A percentile compares a stretch with the other conserved stretches of the same genome.
Evolutionary conservation across 2,113 vertebrate genomes (phyloP).

Genomic region (Pteronura brasiliensis): DNA sequence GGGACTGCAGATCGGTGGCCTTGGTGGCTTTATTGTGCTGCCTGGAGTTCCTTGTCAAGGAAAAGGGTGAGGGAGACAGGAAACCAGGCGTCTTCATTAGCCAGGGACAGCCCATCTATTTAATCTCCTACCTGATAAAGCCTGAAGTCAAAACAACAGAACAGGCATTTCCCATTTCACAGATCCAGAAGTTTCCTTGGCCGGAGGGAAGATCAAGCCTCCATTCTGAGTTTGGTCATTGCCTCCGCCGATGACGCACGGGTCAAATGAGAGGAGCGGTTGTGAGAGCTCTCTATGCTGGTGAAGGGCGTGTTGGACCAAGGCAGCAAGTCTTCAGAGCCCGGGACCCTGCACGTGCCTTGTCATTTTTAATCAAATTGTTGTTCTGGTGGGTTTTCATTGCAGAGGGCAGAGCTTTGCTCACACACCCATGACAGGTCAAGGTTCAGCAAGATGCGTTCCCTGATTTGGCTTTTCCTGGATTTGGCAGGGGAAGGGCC

Average conservation of each 20-base stretch:
- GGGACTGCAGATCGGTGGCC: not conserved
- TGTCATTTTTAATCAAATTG: rapidly evolving
- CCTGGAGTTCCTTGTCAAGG: constrained; percentile 31
- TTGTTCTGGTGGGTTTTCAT: not conserved
- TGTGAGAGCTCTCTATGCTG: rapidly evolving
- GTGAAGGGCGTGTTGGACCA: not conserved
- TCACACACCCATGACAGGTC: not conserved
- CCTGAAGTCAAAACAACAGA: not conserved
- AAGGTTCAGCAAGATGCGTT: not conserved
- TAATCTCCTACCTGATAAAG: not conserved
- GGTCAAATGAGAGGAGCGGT: not conserved
- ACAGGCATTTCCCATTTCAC: not conserved
- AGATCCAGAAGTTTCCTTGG: not conserved
- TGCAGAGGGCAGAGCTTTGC: not conserved
- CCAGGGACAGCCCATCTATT: not conserved
- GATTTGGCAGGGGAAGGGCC: not conserved
- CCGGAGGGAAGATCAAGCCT: not conserved
- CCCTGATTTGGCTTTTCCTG: not conserved
- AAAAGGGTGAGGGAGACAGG: not conserved
- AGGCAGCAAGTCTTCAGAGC: rapidly evolving
- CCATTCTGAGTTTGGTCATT: not conserved
- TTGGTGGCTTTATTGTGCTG: not conserved
- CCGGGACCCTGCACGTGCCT: not conserved
- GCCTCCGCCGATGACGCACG: not conserved
- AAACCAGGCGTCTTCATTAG: not conserved